phyloP scores from a whole-genome alignment of 2,797 vertebrate species.

The Sebastes iracundus region DNA sequence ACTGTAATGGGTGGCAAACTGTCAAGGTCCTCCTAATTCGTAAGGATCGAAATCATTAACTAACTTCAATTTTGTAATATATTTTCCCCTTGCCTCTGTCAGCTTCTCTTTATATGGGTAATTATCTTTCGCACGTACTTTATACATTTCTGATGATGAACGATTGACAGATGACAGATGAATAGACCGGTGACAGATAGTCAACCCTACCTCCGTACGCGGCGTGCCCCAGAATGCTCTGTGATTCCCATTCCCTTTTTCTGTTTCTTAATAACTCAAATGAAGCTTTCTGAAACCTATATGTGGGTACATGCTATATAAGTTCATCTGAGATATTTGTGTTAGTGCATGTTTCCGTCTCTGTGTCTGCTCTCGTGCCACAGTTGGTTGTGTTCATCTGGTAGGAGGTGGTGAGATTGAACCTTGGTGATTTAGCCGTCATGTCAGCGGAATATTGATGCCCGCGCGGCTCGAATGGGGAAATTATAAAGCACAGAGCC shows the following conservation, averaged over 20 bases:
- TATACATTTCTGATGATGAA: too few relatives aligned
- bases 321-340: slow-evolving; percentile 7
- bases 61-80: too few relatives aligned
- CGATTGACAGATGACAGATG: too few relatives aligned
- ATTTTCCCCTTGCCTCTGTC: too few relatives aligned
- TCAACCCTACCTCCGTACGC: too few relatives aligned
- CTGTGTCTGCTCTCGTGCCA: slow-evolving; percentile 24
- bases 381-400: slow-evolving; percentile 50
- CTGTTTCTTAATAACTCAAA: neutral
- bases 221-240: too few relatives aligned
- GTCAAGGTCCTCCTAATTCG: too few relatives aligned
- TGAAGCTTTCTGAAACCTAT: neutral
- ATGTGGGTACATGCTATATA: neutral
- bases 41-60: too few relatives aligned
- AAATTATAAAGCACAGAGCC: slow-evolving; percentile 74
- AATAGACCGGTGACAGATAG: too few relatives aligned
- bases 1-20: too few relatives aligned
- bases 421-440: slow-evolving; percentile 67
- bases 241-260: neutral
- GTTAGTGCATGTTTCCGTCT: neutral
- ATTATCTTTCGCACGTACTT: too few relatives aligned
- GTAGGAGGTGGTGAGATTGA: slow-evolving; percentile 61
- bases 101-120: too few relatives aligned
- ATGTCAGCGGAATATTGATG: slow-evolving; percentile 81
- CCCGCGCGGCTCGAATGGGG: slow-evolving; percentile 63